These are phyloP conservation scores for Monodelphis domestica DNA, from an alignment of 2,797 vertebrate genomes.

Conservation along the genomic window DNA sequence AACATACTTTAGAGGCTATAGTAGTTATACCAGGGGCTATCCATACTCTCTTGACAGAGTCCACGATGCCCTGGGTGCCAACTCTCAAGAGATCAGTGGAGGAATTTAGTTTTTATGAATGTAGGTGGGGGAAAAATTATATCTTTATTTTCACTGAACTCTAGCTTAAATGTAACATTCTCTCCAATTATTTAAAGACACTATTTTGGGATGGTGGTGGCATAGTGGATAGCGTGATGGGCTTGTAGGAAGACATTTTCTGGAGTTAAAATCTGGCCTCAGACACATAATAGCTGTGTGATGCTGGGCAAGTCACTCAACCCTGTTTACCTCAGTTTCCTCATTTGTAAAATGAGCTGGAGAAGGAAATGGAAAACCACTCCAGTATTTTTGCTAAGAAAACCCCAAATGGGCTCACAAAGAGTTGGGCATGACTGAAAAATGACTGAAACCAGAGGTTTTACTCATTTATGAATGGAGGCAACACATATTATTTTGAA, in stretches of 20 bases:
- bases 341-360: background rate
- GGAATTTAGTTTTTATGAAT: too few relatives aligned
- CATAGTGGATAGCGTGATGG: background rate
- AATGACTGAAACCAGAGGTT: background rate
- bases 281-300: background rate
- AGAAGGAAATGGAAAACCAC: background rate
- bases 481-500: background rate
- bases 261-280: background rate
- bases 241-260: background rate
- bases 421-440: background rate
- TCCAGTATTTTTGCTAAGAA: background rate
- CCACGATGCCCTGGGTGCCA: too few relatives aligned
- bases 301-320: background rate
- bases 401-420: background rate
- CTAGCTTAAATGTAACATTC: background rate
- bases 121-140: background rate
- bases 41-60: too few relatives aligned
- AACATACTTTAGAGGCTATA: too few relatives aligned
- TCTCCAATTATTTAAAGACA: background rate
- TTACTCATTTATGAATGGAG: background rate
- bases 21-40: too few relatives aligned
- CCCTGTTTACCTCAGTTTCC: background rate
- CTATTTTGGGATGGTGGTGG: background rate
- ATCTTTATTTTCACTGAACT: background rate
- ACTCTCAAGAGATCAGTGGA: too few relatives aligned